phyloP scores from a whole-genome alignment of 1,140 invertebrate genomes.

The Rhyacophila brunnea region DNA sequence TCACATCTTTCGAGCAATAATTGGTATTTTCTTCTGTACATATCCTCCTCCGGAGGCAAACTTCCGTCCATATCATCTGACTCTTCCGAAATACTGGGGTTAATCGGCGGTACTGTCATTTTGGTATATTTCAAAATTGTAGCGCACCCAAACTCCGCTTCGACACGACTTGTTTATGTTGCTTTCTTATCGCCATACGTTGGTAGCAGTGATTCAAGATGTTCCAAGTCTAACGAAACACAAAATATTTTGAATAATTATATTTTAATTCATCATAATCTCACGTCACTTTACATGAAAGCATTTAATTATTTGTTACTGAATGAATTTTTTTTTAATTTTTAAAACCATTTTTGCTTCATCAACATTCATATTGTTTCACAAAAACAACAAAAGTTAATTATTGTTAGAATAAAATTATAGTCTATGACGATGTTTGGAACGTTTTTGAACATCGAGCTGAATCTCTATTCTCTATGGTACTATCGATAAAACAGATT shows the following conservation, averaged over 20 bases:
- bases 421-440: neutral
- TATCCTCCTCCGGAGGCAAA: constrained; percentile 56
- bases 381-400: too few species aligned
- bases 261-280: too few species aligned
- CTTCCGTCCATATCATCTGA: constrained; percentile 54
- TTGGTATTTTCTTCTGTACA: constrained; percentile 63
- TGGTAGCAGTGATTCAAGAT: constrained; percentile 4
- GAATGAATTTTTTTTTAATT: too few species aligned
- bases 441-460: constrained; percentile 6
- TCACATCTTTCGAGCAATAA: constrained; percentile 63
- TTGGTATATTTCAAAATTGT: constrained; percentile 49
- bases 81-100: constrained; percentile 56
- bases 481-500: constrained; percentile 13
- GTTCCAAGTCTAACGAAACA: constrained; percentile 4
- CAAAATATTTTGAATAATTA: too few species aligned
- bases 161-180: constrained; percentile 22
- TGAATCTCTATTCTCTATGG: neutral
- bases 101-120: constrained; percentile 55
- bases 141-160: constrained; percentile 21
- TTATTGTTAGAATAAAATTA: too few species aligned
- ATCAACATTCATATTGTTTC: too few species aligned
- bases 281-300: too few species aligned
- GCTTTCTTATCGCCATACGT: constrained; percentile 27
- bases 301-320: too few species aligned
- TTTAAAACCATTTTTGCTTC: too few species aligned